Evolutionary conservation across 2,888 invertebrate species (phyloP), one percentile per base, ranked within the genome.

Genomic region (Furcula furcula): DNA sequence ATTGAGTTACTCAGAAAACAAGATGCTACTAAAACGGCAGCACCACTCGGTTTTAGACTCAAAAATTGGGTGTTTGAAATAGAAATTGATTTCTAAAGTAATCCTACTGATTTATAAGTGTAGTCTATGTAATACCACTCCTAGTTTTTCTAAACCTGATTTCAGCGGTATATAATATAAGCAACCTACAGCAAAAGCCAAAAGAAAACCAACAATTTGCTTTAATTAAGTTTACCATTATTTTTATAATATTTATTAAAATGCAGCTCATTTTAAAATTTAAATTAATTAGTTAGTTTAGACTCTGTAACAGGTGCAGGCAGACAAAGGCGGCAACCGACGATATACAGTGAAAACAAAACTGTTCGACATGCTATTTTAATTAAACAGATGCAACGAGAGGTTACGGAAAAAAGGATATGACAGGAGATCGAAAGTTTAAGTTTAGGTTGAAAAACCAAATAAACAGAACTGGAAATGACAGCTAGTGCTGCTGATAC

Each of bases 231-330:
- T 16, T 4, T 6, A 16, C 16, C 16, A 6, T n/a, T n/a, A n/a
- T n/a, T n/a, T n/a, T n/a, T n/a, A n/a, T n/a, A n/a, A n/a, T n/a
- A n/a, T 27, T 27, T 1, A 27, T 6, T 11, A 18, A 6, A 16
- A 25, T 7, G 2, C 5, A 6, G 1, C 1, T 13, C 2, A 7
- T 10, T 28, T 28, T 2, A 18, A n/a, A n/a, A n/a, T 37, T 27
- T 29, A 26, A 31, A 31, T 40, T 41, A 33, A 12, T 34, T 42
- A 41, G 60, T 69, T 62, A 65, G 65, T 65, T 40, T 48, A 50
- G 56, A 59, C 61, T 42, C 56, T 61, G 65, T 59, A 71, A 59
- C 58, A 53, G 68, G 73, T 68, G 64, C 71, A 69, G 65, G 45
- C 67, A 71, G 68, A 66, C 56, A 63, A 53, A 59, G 61, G 57